Evolutionary conservation across 2,888 invertebrate species (phyloP).

Genomic region (Pilophorus perplexus): DNA sequence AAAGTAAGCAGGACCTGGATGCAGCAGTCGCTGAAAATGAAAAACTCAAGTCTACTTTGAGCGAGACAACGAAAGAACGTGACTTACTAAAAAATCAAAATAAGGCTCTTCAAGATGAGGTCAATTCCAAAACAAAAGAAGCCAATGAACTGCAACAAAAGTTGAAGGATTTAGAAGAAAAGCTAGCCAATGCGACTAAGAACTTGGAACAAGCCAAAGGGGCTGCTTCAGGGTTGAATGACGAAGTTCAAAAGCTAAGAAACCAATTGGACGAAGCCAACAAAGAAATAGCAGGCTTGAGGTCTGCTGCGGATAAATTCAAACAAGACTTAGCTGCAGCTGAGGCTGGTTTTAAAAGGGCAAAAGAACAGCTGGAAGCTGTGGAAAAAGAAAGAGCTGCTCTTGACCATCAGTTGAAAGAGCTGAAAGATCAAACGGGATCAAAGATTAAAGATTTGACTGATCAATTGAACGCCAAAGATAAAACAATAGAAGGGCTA

Average conservation of each 20-base stretch:
- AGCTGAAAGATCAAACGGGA: background rate
- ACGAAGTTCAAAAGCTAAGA: constrained; percentile 12
- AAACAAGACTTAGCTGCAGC: constrained; percentile 1
- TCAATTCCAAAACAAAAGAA: background rate
- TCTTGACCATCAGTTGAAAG: too few species aligned
- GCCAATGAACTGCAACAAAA: background rate
- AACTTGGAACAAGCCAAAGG: constrained; percentile 4
- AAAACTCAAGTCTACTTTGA: background rate
- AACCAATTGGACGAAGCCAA: constrained; percentile 5
- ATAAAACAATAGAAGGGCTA: background rate
- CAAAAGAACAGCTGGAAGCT: constrained; percentile 7
- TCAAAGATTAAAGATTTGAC: constrained; percentile 3
- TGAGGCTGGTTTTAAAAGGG: background rate
- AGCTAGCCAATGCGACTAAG: background rate
- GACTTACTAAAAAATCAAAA: constrained; percentile 17
- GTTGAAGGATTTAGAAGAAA: constrained; percentile 11
- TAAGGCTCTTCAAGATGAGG: background rate
- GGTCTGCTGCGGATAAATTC: background rate
- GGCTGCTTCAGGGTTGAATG: background rate
- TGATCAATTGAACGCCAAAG: constrained; percentile 1
- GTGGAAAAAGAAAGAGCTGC: background rate
- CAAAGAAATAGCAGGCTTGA: constrained; percentile 1
- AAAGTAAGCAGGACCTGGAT: constrained; percentile 1
- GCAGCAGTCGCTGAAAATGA: background rate
- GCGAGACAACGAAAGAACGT: background rate